phyloP scores from a whole-genome alignment of 2,888 invertebrate species.

The Scaptomyza caliginosa region DNA sequence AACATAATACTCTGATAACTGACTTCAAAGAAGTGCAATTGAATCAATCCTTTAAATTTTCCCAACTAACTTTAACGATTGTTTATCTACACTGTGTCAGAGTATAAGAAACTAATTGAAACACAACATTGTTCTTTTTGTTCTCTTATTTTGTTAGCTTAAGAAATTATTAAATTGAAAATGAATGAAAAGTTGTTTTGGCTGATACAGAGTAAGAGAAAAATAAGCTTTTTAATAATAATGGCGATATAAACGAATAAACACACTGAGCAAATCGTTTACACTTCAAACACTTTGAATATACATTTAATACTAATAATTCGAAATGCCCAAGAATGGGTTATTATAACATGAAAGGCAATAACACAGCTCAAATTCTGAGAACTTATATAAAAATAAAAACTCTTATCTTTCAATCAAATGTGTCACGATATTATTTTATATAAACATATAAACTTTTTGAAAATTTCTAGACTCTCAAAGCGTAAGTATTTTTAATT shows the following conservation, averaged over 20 bases:
- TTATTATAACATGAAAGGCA: constrained; percentile 59
- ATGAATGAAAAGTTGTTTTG: constrained; percentile 15
- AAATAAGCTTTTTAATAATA: constrained; percentile 47
- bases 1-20: not conserved
- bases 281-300: constrained; percentile 53
- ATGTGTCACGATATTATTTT: constrained; percentile 21
- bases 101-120: constrained; percentile 10
- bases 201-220: constrained; percentile 37
- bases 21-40: too few relatives aligned
- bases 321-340: constrained; percentile 43
- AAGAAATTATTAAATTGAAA: too few relatives aligned
- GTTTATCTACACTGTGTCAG: not conserved
- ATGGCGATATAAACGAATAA: constrained; percentile 27
- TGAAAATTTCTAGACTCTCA: not conserved
- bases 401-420: constrained; percentile 74
- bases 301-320: constrained; percentile 53
- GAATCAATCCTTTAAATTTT: too few relatives aligned
- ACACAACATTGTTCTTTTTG: constrained; percentile 17
- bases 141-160: not conserved
- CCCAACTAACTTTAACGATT: not conserved
- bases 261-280: constrained; percentile 45
- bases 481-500: not conserved
- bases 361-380: constrained; percentile 73
- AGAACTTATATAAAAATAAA: constrained; percentile 74
- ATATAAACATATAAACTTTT: not conserved